Base-by-base conservation (phyloP, 2,888 invertebrate genomes). In the Drosophila demipolita region DNA sequence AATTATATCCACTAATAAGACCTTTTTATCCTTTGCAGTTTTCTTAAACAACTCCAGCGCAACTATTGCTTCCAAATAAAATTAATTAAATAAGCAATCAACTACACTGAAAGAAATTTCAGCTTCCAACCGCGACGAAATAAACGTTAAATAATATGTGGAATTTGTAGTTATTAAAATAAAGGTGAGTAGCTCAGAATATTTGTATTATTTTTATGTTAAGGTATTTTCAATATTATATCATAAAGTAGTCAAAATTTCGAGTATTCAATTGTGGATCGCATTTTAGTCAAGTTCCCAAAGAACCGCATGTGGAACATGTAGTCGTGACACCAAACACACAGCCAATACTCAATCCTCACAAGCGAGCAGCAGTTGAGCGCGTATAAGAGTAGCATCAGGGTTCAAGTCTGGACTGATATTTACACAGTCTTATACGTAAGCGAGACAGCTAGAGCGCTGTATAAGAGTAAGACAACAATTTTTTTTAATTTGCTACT, bases 11-110 rank as follows among this genome's bases (percentile, higher is more conserved):
- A 29, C 11, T 50, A 57, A 49, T 20, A 11, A n/a, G 11, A 3
- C 9, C 40, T 36, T 32, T 26, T 1, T 66, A 4, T 42, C 3
- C 17, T 20, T 75, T 79, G 20, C 70, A 88, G 82, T 26, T 69
- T 65, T 52, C 29, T 36, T 62, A 48, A 26, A 40, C 57, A 53
- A 66, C 48, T 67, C 69, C 68, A 62, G 74, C 69, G 71, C 69
- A 79, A 79, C 71, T 42, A 73, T 66, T 82, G 88, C 85, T 89
- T 85, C 85, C 90, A 83, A 42, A n/a, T 64, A 52, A 40, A 74
- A 48, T 35, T 33, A 52, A 58, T 33, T 40, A 88, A 83, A 67
- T 50, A 58, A 7, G 15, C 36, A 55, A 48, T 32, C 23, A 63
- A 61, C 23, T 38, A 49, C 42, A 57, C 40, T 62, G 50, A 64